These are phyloP conservation scores for Cyprinus carpio DNA, from an alignment of 2,113 vertebrate species.

Conservation along the genomic window DNA sequence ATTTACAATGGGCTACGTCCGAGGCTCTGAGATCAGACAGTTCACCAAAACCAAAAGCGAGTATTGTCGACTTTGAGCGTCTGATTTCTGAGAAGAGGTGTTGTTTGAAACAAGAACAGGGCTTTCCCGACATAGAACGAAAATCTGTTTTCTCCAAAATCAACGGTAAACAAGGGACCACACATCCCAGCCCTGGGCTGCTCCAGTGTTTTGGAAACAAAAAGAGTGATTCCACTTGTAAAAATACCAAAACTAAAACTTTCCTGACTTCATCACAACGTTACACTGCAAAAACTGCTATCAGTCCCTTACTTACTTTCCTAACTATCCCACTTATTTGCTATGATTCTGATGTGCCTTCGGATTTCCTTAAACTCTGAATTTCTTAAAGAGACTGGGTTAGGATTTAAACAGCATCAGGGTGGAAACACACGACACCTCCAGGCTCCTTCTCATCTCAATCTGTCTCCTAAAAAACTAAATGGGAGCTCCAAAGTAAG, in stretches of 20 bases:
- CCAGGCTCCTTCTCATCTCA: neutral
- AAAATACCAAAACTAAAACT: constrained; percentile 5
- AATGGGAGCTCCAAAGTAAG: neutral
- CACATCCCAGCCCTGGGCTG: neutral
- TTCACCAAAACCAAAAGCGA: neutral
- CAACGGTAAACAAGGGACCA: constrained; percentile 32
- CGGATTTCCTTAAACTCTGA: neutral
- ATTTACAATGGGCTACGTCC: constrained; percentile 1
- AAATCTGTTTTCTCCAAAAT: constrained; percentile 6
- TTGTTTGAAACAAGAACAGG: constrained; percentile 29
- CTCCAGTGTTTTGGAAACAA: neutral
- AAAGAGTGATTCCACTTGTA: constrained; percentile 26
- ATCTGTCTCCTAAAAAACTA: constrained; percentile 13
- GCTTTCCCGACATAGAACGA: constrained; percentile 21
- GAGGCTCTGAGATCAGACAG: neutral
- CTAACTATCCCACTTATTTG: too few species aligned
- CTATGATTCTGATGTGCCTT: neutral
- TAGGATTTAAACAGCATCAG: neutral
- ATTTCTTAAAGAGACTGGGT: neutral
- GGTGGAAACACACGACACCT: neutral
- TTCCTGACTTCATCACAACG: neutral
- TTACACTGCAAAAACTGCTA: neutral
- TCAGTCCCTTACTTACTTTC: neutral
- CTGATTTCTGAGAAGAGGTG: constrained; percentile 24
- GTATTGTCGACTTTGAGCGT: neutral